phyloP scores from a whole-genome alignment of 2,113 vertebrate genomes.

The Apeltes quadracus region DNA sequence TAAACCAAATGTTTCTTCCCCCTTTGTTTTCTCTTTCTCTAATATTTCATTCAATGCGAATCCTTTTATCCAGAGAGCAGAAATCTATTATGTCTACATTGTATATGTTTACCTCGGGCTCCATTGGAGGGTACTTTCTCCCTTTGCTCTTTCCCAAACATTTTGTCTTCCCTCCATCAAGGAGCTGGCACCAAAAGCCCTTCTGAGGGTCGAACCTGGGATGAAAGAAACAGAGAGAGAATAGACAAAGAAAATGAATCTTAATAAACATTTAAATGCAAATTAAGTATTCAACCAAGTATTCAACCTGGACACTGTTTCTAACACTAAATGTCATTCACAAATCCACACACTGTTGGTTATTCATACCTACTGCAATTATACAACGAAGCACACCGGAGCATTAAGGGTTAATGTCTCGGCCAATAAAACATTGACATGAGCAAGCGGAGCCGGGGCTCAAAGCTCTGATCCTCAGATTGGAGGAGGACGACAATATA shows the following conservation, averaged over 20 bases:
- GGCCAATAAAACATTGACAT: too few relatives aligned
- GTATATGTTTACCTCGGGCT: constrained; percentile 83
- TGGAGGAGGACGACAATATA: background rate
- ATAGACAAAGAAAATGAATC: background rate
- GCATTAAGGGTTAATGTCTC: too few relatives aligned
- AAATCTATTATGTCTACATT: constrained; percentile 19
- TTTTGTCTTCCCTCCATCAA: constrained; percentile 95
- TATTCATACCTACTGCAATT: background rate
- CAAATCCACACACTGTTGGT: background rate
- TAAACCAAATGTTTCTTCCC: constrained; percentile 22
- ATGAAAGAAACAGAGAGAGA: constrained; percentile 37
- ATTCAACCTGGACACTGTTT: background rate
- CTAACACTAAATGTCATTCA: background rate
- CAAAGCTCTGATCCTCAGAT: too few relatives aligned
- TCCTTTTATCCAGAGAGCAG: background rate
- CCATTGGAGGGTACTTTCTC: constrained; percentile 94
- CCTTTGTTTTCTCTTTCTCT: constrained; percentile 13
- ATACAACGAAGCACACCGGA: too few relatives aligned
- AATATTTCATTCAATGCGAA: constrained; percentile 24
- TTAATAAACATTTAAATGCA: background rate
- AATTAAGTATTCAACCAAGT: background rate
- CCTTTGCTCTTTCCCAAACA: constrained; percentile 97
- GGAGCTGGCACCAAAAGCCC: constrained; percentile 96
- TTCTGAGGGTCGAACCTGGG: constrained; percentile 95
- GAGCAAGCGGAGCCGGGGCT: too few relatives aligned